Evolutionary conservation across 2,797 vertebrate species (phyloP).

Genomic region (Brotogeris chrysoptera): DNA sequence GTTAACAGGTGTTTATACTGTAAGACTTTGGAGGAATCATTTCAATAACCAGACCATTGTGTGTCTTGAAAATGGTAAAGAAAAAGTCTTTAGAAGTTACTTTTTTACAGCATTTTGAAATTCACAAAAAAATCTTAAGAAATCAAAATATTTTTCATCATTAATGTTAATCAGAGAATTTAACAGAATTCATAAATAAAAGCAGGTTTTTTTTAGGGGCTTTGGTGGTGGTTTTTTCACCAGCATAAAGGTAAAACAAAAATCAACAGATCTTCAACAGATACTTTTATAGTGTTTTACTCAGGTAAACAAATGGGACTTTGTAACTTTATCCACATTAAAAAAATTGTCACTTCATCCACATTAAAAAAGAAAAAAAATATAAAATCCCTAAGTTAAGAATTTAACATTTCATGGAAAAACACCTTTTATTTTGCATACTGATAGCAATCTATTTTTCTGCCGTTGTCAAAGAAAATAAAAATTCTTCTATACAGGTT

Average conservation of each 20-base stretch:
- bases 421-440: background rate
- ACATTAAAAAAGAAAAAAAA: background rate
- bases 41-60: background rate
- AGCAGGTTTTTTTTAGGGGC: accelerated
- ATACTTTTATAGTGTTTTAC: background rate
- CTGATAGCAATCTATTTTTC: background rate
- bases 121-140: background rate
- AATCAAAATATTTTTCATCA: background rate
- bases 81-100: background rate
- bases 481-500: background rate
- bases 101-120: background rate
- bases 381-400: background rate
- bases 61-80: background rate
- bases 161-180: background rate
- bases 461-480: background rate
- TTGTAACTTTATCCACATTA: background rate
- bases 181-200: background rate
- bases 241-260: background rate
- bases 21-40: background rate
- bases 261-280: background rate
- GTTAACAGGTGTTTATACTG: background rate
- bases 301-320: background rate
- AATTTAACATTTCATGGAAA: background rate
- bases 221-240: background rate
- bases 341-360: background rate